Evolutionary conservation across 2,888 invertebrate species (phyloP).

Genomic region (Antitype chi): DNA sequence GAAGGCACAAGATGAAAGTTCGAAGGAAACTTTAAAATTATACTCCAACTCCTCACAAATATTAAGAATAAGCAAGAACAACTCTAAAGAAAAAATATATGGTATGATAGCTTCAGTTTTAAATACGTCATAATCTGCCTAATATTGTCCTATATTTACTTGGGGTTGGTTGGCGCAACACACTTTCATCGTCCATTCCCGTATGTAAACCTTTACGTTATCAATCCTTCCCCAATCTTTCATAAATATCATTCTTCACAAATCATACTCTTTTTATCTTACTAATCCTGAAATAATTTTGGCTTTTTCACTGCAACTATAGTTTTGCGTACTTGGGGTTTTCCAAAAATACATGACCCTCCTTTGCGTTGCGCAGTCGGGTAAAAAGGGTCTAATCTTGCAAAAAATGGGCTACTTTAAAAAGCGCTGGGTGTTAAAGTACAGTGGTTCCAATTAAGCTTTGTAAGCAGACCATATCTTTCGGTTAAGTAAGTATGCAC

Average conservation of each 20-base stretch:
- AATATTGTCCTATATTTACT: not conserved
- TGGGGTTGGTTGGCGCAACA: not conserved
- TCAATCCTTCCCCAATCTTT: not conserved
- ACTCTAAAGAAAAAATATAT: slow-evolving; percentile 63
- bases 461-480: not conserved
- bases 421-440: no score
- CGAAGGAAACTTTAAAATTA: slow-evolving; percentile 36
- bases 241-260: not conserved
- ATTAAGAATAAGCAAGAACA: slow-evolving; percentile 39
- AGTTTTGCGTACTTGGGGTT: no score
- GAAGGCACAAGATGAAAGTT: slow-evolving; percentile 37
- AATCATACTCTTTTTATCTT: no score
- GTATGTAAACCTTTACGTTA: not conserved
- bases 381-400: no score
- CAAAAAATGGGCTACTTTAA: no score
- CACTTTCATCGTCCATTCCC: not conserved
- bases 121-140: not conserved
- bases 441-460: not conserved
- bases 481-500: not conserved
- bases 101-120: slow-evolving; percentile 50
- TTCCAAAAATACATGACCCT: no score
- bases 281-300: no score
- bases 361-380: no score
- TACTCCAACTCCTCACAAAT: slow-evolving; percentile 22
- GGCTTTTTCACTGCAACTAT: no score